Evolutionary conservation across 2,888 invertebrate species (phyloP).

Genomic region (Patella pellucida): DNA sequence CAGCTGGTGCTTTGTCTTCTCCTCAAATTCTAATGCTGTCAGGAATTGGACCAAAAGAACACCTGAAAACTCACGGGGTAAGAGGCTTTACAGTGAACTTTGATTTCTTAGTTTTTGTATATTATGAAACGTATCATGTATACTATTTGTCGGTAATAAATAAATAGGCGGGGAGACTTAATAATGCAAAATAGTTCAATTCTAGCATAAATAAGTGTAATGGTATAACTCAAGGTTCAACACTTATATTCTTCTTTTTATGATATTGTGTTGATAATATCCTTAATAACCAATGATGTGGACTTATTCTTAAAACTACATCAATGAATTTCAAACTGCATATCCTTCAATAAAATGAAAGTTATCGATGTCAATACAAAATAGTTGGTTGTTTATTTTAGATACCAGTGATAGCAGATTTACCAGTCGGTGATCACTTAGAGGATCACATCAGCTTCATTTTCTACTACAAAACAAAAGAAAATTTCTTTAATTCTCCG

Average conservation of each 20-base stretch:
- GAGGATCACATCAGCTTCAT: conserved; percentile 52
- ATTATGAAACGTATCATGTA: too few species aligned
- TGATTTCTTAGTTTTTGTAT: neutral
- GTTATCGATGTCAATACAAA: too few species aligned
- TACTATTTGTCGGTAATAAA: too few species aligned
- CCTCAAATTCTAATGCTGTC: conserved; percentile 66
- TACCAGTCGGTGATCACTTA: conserved; percentile 59
- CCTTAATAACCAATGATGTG: too few species aligned
- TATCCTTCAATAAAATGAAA: too few species aligned
- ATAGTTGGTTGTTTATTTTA: conserved; percentile 21
- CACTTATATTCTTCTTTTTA: too few species aligned
- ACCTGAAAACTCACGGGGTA: conserved; percentile 57
- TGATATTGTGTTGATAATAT: too few species aligned
- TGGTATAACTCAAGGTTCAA: too few species aligned
- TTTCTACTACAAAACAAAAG: conserved; percentile 34
- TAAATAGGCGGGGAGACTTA: too few species aligned
- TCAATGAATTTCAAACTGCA: too few species aligned
- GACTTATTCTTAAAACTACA: too few species aligned
- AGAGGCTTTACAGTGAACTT: conserved; percentile 72
- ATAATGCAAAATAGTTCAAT: neutral
- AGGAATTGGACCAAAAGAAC: conserved; percentile 64
- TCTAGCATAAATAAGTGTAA: neutral
- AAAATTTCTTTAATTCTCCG: conserved; percentile 43
- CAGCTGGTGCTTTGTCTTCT: conserved; percentile 65
- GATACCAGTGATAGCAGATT: conserved; percentile 53